Evolutionary conservation across 2,797 vertebrate genomes (phyloP), one percentile per base, ranked within the genome.

Genomic region (Sebastes nivosus): DNA sequence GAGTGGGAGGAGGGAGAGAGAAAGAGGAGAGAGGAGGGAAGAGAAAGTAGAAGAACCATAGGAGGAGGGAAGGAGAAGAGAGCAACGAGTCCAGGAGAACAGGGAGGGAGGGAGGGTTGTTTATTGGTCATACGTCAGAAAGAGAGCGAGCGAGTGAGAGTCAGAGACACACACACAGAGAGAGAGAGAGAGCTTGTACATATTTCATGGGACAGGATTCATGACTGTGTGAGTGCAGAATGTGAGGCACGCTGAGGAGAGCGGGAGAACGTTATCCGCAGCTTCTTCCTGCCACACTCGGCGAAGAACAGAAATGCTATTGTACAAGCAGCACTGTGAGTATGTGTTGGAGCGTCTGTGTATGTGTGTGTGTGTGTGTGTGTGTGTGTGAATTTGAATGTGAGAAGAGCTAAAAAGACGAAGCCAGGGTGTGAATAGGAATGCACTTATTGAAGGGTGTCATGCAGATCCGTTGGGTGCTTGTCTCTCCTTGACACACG

Each of bases 241-340:
- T 95, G 92, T 93, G 91, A 93, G 91, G 91, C 90, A 77, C 81
- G 89, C 79, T 87, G 77, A 86, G 80, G 76, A 92, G 91, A 94
- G 91, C 92, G 87, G 94, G 93, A 94, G 93, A 92, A 81, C 83
- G 80, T 86, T 92, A 87, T 91, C 89, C 88, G 73, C 79, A 34
- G 89, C 93, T 94, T 88, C 88, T 94, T 95, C 94, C 93, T 94
- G 91, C 88, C 83, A 76, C 80, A 79, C 90, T 90, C 81, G 7
- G 55, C 58, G 77, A 90, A 87, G 94, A 95, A 96, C 95, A 96
- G 94, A 91, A 92, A 94, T 94, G 95, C 94, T 94, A 90, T 96
- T 96, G 95, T 95, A 93, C 92, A 87, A 69, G 89, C 89, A 79
- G 72, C 85, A 84, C 85, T 94, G 91, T 94, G 93, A 93, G 92